phyloP scores from a whole-genome alignment of 1,140 invertebrate genomes.

The Zaprionus taronus region DNA sequence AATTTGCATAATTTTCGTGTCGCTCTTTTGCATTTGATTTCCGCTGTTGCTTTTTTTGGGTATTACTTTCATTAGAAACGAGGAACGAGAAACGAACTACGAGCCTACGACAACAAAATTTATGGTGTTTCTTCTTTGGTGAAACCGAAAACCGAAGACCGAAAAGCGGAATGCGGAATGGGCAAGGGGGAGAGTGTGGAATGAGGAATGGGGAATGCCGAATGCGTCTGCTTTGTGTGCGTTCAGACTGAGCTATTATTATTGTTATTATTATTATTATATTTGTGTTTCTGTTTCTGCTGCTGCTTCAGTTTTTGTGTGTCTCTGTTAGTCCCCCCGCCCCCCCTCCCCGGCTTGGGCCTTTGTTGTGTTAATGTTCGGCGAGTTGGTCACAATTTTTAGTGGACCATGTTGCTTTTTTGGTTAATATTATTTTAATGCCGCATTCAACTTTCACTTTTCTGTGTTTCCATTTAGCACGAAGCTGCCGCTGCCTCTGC shows the following conservation, averaged over 20 bases:
- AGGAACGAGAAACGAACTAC: constrained; percentile 10
- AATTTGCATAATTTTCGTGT: constrained; percentile 83
- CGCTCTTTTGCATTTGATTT: constrained; percentile 48
- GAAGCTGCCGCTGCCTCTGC: constrained; percentile 27
- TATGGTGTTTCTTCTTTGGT: constrained; percentile 56
- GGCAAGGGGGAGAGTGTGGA: neutral
- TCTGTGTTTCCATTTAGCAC: constrained; percentile 65
- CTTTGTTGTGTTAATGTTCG: constrained; percentile 75
- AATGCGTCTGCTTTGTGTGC: neutral
- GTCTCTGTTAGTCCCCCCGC: constrained; percentile 16
- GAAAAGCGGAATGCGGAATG: constrained; percentile 15
- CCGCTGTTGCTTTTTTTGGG: constrained; percentile 22
- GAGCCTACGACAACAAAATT: constrained; percentile 79
- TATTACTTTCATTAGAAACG: constrained; percentile 83
- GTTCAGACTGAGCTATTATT: constrained; percentile 39
- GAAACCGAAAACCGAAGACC: constrained; percentile 49
- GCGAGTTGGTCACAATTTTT: constrained; percentile 67
- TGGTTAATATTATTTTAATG: constrained; percentile 58
- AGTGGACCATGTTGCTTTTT: constrained; percentile 63
- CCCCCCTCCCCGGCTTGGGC: constrained; percentile 10
- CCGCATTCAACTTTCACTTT: constrained; percentile 83
- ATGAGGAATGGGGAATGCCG: neutral
- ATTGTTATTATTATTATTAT: constrained; percentile 60
- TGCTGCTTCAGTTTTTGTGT: constrained; percentile 36
- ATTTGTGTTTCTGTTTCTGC: constrained; percentile 34